Percentiles rank a stretch among this genome's conserved stretches.
Conservation (phyloP, 2,113 vertebrate species). For the Cottus gobio region DNA sequence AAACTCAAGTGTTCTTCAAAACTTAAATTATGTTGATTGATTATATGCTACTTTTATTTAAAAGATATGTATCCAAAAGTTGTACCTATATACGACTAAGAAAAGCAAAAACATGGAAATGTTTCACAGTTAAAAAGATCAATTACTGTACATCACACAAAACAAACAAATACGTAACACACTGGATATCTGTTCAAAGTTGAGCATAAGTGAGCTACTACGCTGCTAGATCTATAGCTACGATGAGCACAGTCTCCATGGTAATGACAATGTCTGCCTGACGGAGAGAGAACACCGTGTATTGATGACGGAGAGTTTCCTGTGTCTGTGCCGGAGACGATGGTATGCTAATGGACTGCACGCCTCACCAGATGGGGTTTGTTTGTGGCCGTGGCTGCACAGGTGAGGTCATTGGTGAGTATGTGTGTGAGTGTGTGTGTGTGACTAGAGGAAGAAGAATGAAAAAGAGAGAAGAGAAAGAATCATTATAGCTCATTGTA, state of each 20-base stretch:
- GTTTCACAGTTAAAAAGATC: background rate
- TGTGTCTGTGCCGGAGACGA: slow-evolving; percentile 60
- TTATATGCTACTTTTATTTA: background rate
- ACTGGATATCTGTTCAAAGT: slow-evolving; percentile 12
- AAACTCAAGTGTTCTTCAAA: background rate
- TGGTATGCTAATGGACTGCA: slow-evolving; percentile 77
- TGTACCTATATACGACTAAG: background rate
- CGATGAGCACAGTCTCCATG: slow-evolving; percentile 48
- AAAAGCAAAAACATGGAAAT: background rate
- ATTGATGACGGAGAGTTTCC: slow-evolving; percentile 59
- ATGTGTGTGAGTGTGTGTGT: slow-evolving; percentile 20
- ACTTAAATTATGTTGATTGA: background rate
- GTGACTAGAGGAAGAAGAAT: background rate
- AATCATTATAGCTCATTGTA: background rate
- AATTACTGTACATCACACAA: background rate
- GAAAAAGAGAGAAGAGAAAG: background rate
- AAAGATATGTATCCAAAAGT: background rate
- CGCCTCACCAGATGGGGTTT: slow-evolving; percentile 72
- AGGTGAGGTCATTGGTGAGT: slow-evolving; percentile 59
- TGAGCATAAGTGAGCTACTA: slow-evolving; percentile 1
- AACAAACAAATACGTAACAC: background rate
- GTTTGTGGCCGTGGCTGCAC: slow-evolving; percentile 57
- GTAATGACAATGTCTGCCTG: slow-evolving; percentile 39
- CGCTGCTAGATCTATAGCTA: background rate
- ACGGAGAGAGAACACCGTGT: slow-evolving; percentile 40